These are phyloP conservation scores for Anhinga rufa DNA, from an alignment of 2,113 vertebrate species.

Conservation along the genomic window DNA sequence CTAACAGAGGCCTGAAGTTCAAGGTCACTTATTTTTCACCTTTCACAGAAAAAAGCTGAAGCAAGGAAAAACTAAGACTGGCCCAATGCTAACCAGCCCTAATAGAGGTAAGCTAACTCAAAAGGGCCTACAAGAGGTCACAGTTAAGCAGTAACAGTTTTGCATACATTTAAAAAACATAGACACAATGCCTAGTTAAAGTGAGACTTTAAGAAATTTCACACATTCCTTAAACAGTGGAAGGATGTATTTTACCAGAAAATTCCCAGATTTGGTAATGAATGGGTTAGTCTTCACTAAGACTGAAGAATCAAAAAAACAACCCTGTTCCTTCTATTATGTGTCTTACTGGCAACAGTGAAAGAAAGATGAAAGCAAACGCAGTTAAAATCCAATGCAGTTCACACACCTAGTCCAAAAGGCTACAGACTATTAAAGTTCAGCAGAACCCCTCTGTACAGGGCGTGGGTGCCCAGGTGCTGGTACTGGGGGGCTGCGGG, in stretches of 20 bases:
- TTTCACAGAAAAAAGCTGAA: not conserved
- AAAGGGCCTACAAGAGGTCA: not conserved
- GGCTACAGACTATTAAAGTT: not conserved
- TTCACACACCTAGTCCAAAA: not conserved
- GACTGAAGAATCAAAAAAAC: not conserved
- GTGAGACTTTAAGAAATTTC: not conserved
- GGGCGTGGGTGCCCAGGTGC: fast-evolving
- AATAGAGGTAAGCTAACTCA: not conserved
- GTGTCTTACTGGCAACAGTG: not conserved
- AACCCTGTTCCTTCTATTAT: not conserved
- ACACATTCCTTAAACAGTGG: not conserved
- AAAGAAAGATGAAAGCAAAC: not conserved
- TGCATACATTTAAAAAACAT: not conserved
- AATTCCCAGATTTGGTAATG: not conserved
- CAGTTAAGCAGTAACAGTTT: not conserved
- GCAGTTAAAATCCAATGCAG: not conserved
- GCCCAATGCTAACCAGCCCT: not conserved
- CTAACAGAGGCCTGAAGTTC: not conserved
- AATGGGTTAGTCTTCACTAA: not conserved
- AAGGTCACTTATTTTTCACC: not conserved
- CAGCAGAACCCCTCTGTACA: not conserved
- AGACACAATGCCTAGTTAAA: not conserved
- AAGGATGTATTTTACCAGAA: not conserved
- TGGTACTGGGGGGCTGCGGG: fast-evolving
- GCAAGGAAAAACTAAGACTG: not conserved